These are phyloP conservation scores for Halichoeres trimaculatus DNA, from an alignment of 2,113 vertebrate genomes.

Conservation along the genomic window DNA sequence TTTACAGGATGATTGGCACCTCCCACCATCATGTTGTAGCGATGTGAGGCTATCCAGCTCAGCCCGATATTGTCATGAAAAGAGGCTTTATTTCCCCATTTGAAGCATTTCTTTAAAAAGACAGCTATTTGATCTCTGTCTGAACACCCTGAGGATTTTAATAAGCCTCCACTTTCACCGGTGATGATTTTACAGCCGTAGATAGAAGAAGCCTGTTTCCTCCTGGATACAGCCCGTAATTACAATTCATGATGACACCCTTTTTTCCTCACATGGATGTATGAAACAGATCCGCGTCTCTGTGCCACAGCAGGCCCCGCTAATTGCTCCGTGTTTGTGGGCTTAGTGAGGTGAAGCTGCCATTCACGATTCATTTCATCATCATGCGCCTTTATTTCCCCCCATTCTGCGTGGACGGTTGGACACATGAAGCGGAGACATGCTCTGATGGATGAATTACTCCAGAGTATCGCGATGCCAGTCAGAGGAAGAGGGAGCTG, in stretches of 20 bases:
- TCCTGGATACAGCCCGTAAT: slow-evolving; percentile 51
- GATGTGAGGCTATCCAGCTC: slow-evolving; percentile 40
- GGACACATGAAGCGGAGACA: slow-evolving; percentile 38
- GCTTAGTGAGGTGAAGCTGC: slow-evolving; percentile 17
- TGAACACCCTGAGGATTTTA: slow-evolving; percentile 4
- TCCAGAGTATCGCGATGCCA: slow-evolving; percentile 44
- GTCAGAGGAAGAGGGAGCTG: slow-evolving; percentile 12
- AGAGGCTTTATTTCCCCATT: slow-evolving; percentile 13
- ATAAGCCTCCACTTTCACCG: background rate
- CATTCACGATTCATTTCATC: slow-evolving; percentile 62
- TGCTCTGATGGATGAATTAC: slow-evolving; percentile 45
- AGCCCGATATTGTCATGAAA: slow-evolving; percentile 6
- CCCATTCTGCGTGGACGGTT: slow-evolving; percentile 35
- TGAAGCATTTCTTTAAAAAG: background rate
- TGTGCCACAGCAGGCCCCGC: slow-evolving; percentile 13
- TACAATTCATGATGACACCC: slow-evolving; percentile 73
- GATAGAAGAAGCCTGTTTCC: slow-evolving; percentile 37
- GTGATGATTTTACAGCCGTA: background rate
- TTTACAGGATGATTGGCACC: slow-evolving; percentile 71
- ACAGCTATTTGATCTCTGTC: background rate
- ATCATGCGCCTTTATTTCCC: slow-evolving; percentile 64
- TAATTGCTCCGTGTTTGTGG: slow-evolving; percentile 11
- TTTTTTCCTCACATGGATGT: slow-evolving; percentile 26
- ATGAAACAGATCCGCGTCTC: slow-evolving; percentile 51
- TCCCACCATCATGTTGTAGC: slow-evolving; percentile 70